Evolutionary conservation across 2,888 invertebrate genomes (phyloP).

Genomic region (Ophion slaviceki): DNA sequence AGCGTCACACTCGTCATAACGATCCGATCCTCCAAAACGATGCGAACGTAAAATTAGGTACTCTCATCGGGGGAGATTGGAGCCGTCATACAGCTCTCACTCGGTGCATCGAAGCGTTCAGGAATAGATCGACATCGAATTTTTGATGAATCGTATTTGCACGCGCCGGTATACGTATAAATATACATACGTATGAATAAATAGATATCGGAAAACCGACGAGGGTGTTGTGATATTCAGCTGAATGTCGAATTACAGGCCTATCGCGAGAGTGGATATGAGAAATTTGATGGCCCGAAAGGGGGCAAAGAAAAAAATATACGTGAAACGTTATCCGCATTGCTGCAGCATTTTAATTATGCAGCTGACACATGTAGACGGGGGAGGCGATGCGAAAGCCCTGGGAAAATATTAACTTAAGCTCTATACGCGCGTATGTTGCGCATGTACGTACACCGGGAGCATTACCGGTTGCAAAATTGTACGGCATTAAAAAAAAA

Average conservation of each 20-base stretch:
- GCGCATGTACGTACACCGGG: slow-evolving; percentile 10
- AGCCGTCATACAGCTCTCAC: slow-evolving; percentile 4
- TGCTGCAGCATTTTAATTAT: slow-evolving; percentile 17
- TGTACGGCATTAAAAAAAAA: slow-evolving; percentile 25
- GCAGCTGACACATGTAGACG: slow-evolving; percentile 19
- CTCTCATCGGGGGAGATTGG: background rate
- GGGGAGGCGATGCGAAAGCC: slow-evolving; percentile 69
- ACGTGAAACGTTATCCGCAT: background rate
- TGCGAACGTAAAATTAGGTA: slow-evolving; percentile 5
- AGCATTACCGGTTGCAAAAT: background rate
- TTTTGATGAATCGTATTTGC: slow-evolving; percentile 32
- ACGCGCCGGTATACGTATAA: background rate
- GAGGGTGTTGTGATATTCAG: background rate
- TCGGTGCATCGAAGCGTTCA: slow-evolving; percentile 1
- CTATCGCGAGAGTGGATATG: slow-evolving; percentile 1
- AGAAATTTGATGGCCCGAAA: background rate
- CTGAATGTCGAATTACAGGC: slow-evolving; percentile 2
- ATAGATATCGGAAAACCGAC: background rate
- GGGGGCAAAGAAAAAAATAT: slow-evolving; percentile 1
- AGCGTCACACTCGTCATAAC: background rate
- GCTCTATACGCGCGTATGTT: slow-evolving; percentile 54
- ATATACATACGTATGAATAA: slow-evolving; percentile 14
- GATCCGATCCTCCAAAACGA: slow-evolving; percentile 11
- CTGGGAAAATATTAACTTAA: slow-evolving; percentile 75
- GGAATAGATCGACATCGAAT: background rate